Base-by-base conservation (phyloP, 2,797 vertebrate species). In the Chaunax sp. region DNA sequence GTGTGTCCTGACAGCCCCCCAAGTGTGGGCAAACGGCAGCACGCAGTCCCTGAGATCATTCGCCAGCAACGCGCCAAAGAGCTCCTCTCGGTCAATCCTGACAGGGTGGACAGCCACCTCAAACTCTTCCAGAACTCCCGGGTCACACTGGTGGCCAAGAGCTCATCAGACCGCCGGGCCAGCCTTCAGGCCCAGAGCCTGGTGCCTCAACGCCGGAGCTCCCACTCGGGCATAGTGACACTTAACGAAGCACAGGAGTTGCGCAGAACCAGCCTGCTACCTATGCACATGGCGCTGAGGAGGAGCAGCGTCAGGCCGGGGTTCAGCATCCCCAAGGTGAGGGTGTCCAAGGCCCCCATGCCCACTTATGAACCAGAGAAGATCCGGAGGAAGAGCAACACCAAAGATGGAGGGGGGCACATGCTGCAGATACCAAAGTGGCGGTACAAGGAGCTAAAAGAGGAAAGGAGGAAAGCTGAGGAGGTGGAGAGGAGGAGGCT, bases 401-500 rank as follows among this genome's bases (percentile, higher is more conserved):
- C 69, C 47, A 93, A 92, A 82, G 94, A 95, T 0, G 92, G 93
- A 2, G 93, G 91, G 37, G 92, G 88, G 58, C 81, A 87, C 22
- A 92, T 96, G 47, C 91, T 99, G 78, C 95, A 98, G 92, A 91
- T 97, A 67, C 98, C 98, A 66, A 97, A 96, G 78, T 99, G 98
- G 98, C 89, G 95, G 15, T 99, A 99, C 92, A 99, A 98, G 87
- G 97, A 97, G 79, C 81, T 96, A 2, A 98, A 97, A 79, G 97
- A 98, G 67, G 96, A 98, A 57, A 86, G 95, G 75, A 95, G 79
- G 86, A 96, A 92, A 87, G 97, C 95, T 0, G 98, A 99, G 54
- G 97, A 98, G 47, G 94, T 89, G 0, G 96, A 97, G 80, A 94
- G 85, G 84, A 95, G 83, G 72, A 95, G 89, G 77, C 82, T 81